phyloP scores from a whole-genome alignment of 2,888 invertebrate genomes.

The Apamea monoglypha region DNA sequence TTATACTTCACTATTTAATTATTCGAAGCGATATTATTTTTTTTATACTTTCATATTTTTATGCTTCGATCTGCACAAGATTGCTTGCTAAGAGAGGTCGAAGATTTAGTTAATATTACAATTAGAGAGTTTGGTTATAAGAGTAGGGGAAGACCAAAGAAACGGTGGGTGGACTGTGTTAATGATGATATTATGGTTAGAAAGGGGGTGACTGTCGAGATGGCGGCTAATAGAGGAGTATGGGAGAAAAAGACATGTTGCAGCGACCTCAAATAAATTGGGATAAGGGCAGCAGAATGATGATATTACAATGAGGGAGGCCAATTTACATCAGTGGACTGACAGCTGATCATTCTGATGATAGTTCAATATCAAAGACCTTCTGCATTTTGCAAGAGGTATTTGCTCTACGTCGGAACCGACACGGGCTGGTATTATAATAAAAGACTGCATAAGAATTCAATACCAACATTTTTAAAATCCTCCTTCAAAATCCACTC shows the following conservation, averaged over 20 bases:
- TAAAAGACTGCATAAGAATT: conserved; percentile 25
- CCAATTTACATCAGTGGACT: background rate
- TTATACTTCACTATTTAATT: background rate
- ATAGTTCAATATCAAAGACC: background rate
- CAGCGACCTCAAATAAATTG: background rate
- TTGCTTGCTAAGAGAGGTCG: background rate
- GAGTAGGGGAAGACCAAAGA: background rate
- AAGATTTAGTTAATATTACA: background rate
- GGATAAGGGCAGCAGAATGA: background rate
- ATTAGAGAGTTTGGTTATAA: background rate
- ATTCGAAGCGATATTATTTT: background rate
- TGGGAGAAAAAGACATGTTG: background rate
- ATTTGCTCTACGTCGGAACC: background rate
- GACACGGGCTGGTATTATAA: background rate
- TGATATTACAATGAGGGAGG: background rate
- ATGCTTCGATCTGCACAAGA: background rate
- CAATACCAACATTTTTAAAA: conserved; percentile 25
- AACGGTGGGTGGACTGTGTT: background rate
- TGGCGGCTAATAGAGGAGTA: background rate
- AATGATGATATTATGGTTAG: background rate
- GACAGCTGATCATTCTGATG: background rate
- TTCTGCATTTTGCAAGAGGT: background rate
- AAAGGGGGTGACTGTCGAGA: background rate
- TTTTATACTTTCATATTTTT: background rate
- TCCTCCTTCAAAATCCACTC: conserved; percentile 36